phyloP scores from a whole-genome alignment of 2,888 invertebrate genomes.

The Arctia plantaginis region DNA sequence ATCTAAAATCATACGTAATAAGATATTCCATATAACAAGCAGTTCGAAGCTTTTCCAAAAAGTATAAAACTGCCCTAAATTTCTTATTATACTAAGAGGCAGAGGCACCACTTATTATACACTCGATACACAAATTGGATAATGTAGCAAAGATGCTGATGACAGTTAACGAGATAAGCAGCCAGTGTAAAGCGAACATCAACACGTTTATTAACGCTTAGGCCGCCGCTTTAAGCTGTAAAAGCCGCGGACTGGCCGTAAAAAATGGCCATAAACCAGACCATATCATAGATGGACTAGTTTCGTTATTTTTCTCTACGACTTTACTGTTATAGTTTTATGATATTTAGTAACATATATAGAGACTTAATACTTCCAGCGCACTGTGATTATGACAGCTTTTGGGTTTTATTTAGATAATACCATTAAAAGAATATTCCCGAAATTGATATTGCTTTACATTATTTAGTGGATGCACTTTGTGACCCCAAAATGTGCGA shows the following conservation, averaged over 20 bases:
- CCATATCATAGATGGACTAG: constrained; percentile 62
- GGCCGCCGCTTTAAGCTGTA: constrained; percentile 58
- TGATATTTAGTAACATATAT: constrained; percentile 3
- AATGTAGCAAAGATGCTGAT: constrained; percentile 28
- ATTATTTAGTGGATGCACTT: neutral
- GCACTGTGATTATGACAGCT: neutral
- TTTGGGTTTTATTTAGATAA: neutral
- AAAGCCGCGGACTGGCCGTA: constrained; percentile 64
- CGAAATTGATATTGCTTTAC: neutral
- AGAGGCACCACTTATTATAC: neutral
- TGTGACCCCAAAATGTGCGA: neutral
- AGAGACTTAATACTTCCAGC: neutral
- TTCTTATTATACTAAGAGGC: neutral
- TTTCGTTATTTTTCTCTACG: constrained; percentile 52
- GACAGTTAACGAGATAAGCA: constrained; percentile 37
- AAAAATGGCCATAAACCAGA: constrained; percentile 64
- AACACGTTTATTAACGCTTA: constrained; percentile 61
- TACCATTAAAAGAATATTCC: neutral
- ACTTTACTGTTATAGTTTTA: constrained; percentile 55
- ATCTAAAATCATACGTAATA: too few relatives aligned
- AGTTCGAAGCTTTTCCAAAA: neutral
- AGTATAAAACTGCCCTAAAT: too few relatives aligned
- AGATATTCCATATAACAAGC: neutral
- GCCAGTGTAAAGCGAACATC: constrained; percentile 52
- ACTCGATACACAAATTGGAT: neutral